Evolutionary conservation across 1,140 invertebrate genomes (phyloP).

Genomic region (Cardiocondyla obscurior): DNA sequence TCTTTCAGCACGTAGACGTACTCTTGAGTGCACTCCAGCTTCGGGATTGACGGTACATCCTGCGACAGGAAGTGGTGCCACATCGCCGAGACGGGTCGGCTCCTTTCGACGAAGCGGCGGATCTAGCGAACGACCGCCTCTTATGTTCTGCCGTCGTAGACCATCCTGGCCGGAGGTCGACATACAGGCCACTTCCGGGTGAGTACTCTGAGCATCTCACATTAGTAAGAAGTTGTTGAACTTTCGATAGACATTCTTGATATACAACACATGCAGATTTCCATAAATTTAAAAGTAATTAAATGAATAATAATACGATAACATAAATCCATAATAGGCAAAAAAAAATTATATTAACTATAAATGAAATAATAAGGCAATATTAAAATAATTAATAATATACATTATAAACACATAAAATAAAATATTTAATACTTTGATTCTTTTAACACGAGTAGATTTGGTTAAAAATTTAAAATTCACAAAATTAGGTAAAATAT

Average conservation of each 20-base stretch:
- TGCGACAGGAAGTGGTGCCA: slow-evolving; percentile 73
- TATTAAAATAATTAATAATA: not conserved
- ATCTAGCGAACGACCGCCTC: slow-evolving; percentile 85
- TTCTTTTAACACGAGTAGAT: too few relatives aligned
- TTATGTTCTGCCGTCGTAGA: slow-evolving; percentile 89
- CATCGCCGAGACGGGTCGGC: slow-evolving; percentile 70
- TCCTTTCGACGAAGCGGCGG: slow-evolving; percentile 79
- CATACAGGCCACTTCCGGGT: slow-evolving; percentile 91
- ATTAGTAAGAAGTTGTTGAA: not conserved
- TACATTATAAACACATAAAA: not conserved
- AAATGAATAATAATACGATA: not conserved
- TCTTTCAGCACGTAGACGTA: slow-evolving; percentile 75
- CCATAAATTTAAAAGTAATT: not conserved
- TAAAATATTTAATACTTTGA: not conserved
- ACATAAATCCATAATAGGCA: not conserved
- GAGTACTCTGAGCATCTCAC: slow-evolving; percentile 77
- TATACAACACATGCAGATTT: not conserved
- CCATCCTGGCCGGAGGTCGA: slow-evolving; percentile 93
- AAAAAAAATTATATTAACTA: not conserved
- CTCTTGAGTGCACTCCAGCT: slow-evolving; percentile 75
- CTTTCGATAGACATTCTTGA: not conserved
- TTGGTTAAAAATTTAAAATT: too few relatives aligned
- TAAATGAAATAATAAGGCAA: not conserved
- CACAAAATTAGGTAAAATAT: not conserved
- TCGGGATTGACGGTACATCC: slow-evolving; percentile 82